phyloP scores from a whole-genome alignment of 2,888 invertebrate species.

The Drosophila subquinaria region DNA sequence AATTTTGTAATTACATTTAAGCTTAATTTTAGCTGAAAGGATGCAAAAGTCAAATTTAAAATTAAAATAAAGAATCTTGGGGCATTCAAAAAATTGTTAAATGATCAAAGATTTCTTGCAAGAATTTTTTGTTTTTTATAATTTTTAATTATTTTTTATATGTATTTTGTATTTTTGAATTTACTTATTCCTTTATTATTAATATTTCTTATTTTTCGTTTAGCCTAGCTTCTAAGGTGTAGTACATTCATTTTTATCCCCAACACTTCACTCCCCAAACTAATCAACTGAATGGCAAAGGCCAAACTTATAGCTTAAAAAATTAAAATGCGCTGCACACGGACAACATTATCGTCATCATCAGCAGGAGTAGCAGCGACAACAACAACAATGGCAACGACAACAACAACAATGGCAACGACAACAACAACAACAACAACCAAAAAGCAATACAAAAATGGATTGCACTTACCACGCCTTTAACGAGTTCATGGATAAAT shows the following conservation, averaged over 20 bases:
- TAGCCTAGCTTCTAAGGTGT: no score
- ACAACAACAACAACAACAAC: neutral
- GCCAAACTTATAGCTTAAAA: constrained; percentile 31
- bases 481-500: constrained; percentile 71
- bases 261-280: neutral
- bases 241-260: neutral
- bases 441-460: constrained; percentile 27
- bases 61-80: no score
- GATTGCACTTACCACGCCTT: constrained; percentile 66
- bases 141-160: no score
- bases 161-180: no score
- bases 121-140: no score
- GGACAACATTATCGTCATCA: constrained; percentile 49
- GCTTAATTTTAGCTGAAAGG: no score
- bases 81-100: no score
- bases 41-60: no score
- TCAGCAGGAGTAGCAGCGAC: constrained; percentile 2
- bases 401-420: constrained; percentile 16
- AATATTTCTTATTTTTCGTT: no score
- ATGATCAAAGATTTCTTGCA: no score
- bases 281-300: constrained; percentile 32
- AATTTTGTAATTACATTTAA: no score
- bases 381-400: constrained; percentile 3
- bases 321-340: constrained; percentile 53
- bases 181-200: no score